Evolutionary conservation across 2,797 vertebrate genomes (phyloP), one percentile per base, ranked within the genome.

Genomic region (Podargus strigoides): DNA sequence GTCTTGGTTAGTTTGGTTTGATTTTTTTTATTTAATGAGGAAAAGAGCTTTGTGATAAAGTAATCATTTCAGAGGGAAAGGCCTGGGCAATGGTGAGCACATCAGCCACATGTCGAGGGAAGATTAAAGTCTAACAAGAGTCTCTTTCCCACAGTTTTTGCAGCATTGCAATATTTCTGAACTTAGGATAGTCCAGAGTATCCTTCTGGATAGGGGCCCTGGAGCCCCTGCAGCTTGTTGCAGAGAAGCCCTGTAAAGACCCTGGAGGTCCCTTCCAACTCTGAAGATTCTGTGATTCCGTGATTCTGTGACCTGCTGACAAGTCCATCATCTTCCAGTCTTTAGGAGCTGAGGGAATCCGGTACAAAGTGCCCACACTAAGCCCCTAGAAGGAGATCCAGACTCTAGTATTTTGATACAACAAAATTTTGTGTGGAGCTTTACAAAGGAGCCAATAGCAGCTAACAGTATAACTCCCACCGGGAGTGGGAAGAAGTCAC

Each of bases 1-100:
- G 89, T 93, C 94, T 96, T 92, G 95, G 95, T 93, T 83, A 91
- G 91, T 88, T 95, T 97, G 92, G 86, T 94, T 93, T 93, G 69
- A 92, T 94, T 93, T 94, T 93, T 93, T 93, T 95, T 77, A 79
- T 94, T 95, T 95, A 96, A 93, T 89, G 93, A 91, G 89, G 75
- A 90, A 94, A 91, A 87, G 75, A 93, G 55, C 53, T 67, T 39
- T 76, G 39, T 75, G 94, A 95, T 91, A 93, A 91, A 95, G 75
- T 89, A 92, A 95, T 81, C 44, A 83, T 94, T 94, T 93, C 84
- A 90, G 47, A 89, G 70, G 22, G 47, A 90, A 93, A 86, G 77
- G 27, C 52, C 36, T 58, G 78, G 49, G 79, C 93, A 86, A 81
- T 10, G 12, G n/a, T 41, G 89, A 95, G 72, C 67, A 89, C n/a